Evolutionary conservation across 2,113 vertebrate genomes (phyloP), one percentile per base, ranked within the genome.

Genomic region (Melanocharis versteri): DNA sequence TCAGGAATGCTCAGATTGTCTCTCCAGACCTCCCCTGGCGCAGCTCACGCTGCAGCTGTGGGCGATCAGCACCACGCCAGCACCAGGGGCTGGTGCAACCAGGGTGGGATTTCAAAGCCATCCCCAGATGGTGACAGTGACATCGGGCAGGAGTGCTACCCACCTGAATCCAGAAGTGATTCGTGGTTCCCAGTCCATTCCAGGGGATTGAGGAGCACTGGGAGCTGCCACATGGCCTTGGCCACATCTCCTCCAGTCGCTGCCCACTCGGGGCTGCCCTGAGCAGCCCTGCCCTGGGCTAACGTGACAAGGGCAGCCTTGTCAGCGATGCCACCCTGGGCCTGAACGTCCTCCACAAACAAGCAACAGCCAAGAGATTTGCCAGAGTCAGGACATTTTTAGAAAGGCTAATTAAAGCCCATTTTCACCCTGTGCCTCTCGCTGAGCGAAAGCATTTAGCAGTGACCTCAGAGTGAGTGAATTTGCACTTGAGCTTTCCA

Each of bases 371-470:
- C 45, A 21, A 64, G 78, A 81, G 91, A 89, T 83, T 82, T 92
- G 61, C 47, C 7, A 0, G 78, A 82, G 87, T 84, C 83, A 91
- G 91, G 88, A 66, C 69, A n/a, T 76, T 89, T 97, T 96, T 92
- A 70, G 91, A 86, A 93, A 65, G 35, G 89, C 89, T 93, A 88
- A 94, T 94, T 92, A 94, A 83, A 96, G 94, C 89, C 93, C 65
- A 40, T 92, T 96, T 96, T 90, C 83, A 60, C 77, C 87, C 73
- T 1, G 26, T 24, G 86, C 81, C 48, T 92, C 88, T 89, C 2
- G 0, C 81, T 45, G 56, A 89, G 82, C 53, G 69, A 42, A 81
- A 89, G 68, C 79, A 19, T 92, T 96, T 86, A 95, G 90, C 42
- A 2, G 71, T 54, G 68, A 96, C 85, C 92, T 96, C 71, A 51